Percentiles rank a stretch among this genome's conserved stretches.
Evolutionary conservation across 2,113 vertebrate genomes (phyloP).

Genomic region (Heterocephalus glaber): DNA sequence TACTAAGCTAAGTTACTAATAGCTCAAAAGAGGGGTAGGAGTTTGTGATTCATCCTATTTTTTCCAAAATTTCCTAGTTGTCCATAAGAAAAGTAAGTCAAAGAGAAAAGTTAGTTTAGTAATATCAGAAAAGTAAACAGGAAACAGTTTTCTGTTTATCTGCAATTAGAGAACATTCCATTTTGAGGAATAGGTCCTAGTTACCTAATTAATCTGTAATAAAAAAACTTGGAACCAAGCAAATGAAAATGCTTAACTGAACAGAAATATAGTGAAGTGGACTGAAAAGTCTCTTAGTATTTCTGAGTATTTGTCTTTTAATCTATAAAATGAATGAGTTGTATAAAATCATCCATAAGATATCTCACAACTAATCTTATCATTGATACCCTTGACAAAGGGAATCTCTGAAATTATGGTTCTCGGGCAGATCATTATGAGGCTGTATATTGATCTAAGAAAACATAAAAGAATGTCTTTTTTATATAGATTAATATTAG

Average conservation of each 20-base stretch:
- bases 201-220: slow-evolving; percentile 44
- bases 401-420: neutral
- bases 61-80: neutral
- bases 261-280: neutral
- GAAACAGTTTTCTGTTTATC: slow-evolving; percentile 46
- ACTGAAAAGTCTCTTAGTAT: neutral
- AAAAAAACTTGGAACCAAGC: neutral
- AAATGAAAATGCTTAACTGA: slow-evolving; percentile 59
- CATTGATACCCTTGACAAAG: neutral
- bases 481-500: neutral
- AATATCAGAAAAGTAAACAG: slow-evolving; percentile 1
- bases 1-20: neutral
- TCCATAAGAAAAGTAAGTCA: slow-evolving; percentile 7
- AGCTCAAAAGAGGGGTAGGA: neutral
- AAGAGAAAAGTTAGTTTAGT: neutral
- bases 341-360: neutral
- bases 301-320: neutral
- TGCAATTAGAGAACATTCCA: slow-evolving; percentile 32
- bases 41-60: neutral
- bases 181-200: slow-evolving; percentile 48
- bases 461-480: neutral
- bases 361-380: neutral
- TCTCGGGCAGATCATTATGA: neutral
- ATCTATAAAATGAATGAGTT: slow-evolving; percentile 1
- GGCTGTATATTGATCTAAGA: neutral